Conservation (phyloP, 2,113 vertebrate genomes). For the Pseudolaguvia tuberculata region DNA sequence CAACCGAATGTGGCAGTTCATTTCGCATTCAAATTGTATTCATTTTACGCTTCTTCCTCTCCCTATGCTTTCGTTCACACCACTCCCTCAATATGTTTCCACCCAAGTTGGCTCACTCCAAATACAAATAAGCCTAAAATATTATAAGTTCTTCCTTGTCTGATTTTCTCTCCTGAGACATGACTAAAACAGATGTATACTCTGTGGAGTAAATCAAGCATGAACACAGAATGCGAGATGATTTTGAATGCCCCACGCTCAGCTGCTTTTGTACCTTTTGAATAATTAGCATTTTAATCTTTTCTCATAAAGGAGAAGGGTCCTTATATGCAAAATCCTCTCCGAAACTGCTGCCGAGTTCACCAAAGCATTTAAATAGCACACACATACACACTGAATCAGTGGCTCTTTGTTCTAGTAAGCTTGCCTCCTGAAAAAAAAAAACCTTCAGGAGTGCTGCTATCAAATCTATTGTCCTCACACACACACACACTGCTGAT, state of each 20-base stretch:
- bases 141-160: constrained; percentile 18
- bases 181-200: constrained; percentile 45
- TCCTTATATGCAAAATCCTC: not conserved
- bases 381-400: not conserved
- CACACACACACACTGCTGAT: constrained; percentile 10
- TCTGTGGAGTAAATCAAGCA: constrained; percentile 35
- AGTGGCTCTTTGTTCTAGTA: not conserved
- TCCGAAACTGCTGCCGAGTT: not conserved
- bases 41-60: not conserved
- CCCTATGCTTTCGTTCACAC: constrained; percentile 2
- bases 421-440: not conserved
- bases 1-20: not conserved
- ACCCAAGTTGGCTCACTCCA: not conserved
- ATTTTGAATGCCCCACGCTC: constrained; percentile 30
- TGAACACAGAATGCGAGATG: constrained; percentile 32
- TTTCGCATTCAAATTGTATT: constrained; percentile 2
- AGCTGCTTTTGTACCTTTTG: constrained; percentile 34
- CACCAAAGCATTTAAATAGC: not conserved
- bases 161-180: constrained; percentile 38
- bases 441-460: constrained; percentile 1
- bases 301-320: not conserved
- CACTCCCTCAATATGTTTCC: constrained; percentile 3
- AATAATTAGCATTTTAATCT: constrained; percentile 43
- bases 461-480: constrained; percentile 6
- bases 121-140: constrained; percentile 45